Evolutionary conservation across 2,113 vertebrate species (phyloP).

Genomic region (Trachemys scripta): DNA sequence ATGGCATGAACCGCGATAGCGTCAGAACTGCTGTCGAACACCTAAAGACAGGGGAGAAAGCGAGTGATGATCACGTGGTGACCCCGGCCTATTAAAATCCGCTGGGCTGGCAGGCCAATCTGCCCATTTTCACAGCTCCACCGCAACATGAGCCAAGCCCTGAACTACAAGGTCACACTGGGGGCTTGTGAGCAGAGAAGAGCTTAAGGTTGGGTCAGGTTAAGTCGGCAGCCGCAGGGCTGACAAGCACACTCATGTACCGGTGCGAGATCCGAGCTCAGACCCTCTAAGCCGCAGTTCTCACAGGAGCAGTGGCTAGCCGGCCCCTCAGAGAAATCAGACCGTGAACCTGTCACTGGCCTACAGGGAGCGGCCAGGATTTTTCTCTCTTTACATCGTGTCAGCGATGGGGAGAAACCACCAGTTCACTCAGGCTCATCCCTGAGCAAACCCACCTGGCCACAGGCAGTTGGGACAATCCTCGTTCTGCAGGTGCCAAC

Average conservation of each 20-base stretch:
- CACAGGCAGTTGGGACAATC: neutral
- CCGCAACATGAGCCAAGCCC: too few species aligned
- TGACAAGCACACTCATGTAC: neutral
- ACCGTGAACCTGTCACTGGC: too few species aligned
- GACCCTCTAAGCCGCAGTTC: neutral
- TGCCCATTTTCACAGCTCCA: neutral
- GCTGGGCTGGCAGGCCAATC: too few species aligned
- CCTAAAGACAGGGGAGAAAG: constrained; percentile 73
- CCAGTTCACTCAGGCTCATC: neutral
- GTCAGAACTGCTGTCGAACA: constrained; percentile 82
- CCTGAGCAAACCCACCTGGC: neutral
- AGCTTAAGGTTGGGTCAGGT: neutral
- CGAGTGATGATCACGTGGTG: neutral
- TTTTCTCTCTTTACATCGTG: neutral
- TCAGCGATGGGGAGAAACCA: neutral
- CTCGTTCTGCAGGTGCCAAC: neutral
- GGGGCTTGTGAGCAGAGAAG: neutral
- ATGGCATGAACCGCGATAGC: constrained; percentile 93
- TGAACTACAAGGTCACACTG: neutral
- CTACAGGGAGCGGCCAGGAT: too few species aligned
- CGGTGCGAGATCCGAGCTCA: neutral
- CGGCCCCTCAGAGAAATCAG: too few species aligned
- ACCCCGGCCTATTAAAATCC: neutral
- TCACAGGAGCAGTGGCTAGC: too few species aligned
- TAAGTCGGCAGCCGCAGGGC: neutral